Conservation (phyloP, 1,140 invertebrate species). For the Drosophila santomea region DNA sequence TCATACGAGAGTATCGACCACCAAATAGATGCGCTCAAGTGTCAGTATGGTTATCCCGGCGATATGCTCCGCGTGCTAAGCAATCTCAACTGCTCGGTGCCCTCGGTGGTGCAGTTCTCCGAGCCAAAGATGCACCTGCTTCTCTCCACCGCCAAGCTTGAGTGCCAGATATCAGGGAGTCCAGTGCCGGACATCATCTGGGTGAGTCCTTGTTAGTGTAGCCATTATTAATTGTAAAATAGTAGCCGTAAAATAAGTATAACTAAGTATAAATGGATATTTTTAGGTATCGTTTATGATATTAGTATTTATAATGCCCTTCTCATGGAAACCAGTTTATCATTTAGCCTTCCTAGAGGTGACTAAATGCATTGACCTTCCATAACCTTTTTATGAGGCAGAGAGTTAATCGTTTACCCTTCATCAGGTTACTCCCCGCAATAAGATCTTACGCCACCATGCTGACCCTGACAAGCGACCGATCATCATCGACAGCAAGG, state of each 20-base stretch:
- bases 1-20: constrained; percentile 85
- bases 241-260: no score
- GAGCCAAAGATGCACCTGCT: constrained; percentile 88
- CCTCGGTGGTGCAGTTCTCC: constrained; percentile 86
- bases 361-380: no score
- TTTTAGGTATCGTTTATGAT: no score
- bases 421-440: constrained; percentile 87
- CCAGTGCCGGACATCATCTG: constrained; percentile 93
- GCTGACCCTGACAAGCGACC: constrained; percentile 87
- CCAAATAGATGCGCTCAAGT: constrained; percentile 86
- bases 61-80: constrained; percentile 88
- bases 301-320: no score
- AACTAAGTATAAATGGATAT: no score
- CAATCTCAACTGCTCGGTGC: constrained; percentile 89
- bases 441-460: constrained; percentile 87
- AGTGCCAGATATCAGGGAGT: constrained; percentile 91
- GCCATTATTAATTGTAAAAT: no score
- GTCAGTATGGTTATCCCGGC: constrained; percentile 87
- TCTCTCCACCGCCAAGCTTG: constrained; percentile 88
- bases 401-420: not conserved
- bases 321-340: no score
- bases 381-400: no score
- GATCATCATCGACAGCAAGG: constrained; percentile 73
- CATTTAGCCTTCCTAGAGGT: no score
- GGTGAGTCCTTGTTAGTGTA: constrained; percentile 85